Base-by-base conservation (phyloP, 1,140 invertebrate genomes). In the Hypothenemus hampei region DNA sequence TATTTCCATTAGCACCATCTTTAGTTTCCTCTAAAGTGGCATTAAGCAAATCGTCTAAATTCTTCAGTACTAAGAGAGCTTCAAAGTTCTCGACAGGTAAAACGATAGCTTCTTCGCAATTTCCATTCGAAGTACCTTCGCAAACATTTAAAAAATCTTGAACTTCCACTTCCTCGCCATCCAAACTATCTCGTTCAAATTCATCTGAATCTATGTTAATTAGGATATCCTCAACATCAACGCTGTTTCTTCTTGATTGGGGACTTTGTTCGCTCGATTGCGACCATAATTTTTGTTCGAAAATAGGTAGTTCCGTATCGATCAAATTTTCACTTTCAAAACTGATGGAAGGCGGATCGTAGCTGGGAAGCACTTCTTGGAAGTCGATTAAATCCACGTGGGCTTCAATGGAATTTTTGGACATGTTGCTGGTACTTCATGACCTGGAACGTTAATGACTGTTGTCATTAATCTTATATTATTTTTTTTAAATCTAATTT, bases 221-320 rank as follows among this genome's bases (percentile, higher is more conserved):
- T 15, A 69, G 43, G 49, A 69, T 68, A 29, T 69, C 66, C 47
- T 69, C 68, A 3, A 69, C 53, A 44, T 68, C 66, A 3, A 69
- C 51, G 16, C 59, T 64, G 33, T 45, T 29, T 26, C 53, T 22
- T 35, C 59, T 51, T n/a, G 54, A 57, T n/a, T 61, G 26, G 10
- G 50, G 37, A 21, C n/a, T 48, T 20, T 29, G 22, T 6, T 16
- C 11, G 7, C 43, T 36, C 24, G 37, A 52, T 8, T 60, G 53
- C 10, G 60, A 61, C 50, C 67, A 61, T 11, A 70, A 43, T 52
- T 66, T 66, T 47, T 66, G 57, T 45, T 66, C 68, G 6, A 70
- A 52, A 13, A 62, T 51, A 21, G 65, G 62, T 11, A 70, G 54
- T 48, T 69, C 68, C 1, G 67, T 64, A 43, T 70, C 68, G 23